Base-by-base conservation (phyloP, 2,113 vertebrate genomes). In the Crypturellus undulatus region DNA sequence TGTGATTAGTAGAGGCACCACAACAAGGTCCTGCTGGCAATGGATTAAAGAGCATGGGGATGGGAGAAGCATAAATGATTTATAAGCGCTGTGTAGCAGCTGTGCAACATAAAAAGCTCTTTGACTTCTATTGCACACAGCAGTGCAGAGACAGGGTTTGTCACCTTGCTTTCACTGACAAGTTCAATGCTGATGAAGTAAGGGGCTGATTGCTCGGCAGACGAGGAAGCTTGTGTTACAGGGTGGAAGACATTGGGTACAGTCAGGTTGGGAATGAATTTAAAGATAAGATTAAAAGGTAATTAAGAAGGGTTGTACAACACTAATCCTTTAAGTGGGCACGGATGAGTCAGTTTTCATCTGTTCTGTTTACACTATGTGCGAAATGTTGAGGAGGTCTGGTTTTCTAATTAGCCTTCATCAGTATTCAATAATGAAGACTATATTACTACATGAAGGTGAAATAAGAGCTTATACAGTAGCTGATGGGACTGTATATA, bases 251-350 rank as follows among this genome's bases (percentile, higher is more conserved):
- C 59, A 20, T 30, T 24, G 84, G 63, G 45, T 52, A 21, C 52
- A 56, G 38, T 24, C 58, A 52, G 65, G 58, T 28, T 78, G 47
- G 77, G 38, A 49, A 81, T 76, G 79, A 79, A 54, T 79, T 71
- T 36, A 10, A 75, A 25, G 49, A 28, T 32, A 84, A 72, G 34
- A 81, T 91, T 70, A 83, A 65, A 84, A 92, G 79, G 60, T 58
- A 94, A 97, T 97, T 96, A 95, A 89, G 84, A 60, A 84, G 14
- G 67, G 22, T 52, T 85, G 84, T 85, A 65, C 60, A 83, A 26
- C 75, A 56, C 54, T 56, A 38, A 80, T 82, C 82, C 49, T 93
- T 79, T 69, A 76, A 81, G 58, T 28, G 49, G 9, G 58, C 45
- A 60, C 0, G 2, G 49, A 25, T n/a, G 70, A 78, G 67, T 71